phyloP scores from a whole-genome alignment of 2,113 vertebrate species.

The Scomber scombrus region DNA sequence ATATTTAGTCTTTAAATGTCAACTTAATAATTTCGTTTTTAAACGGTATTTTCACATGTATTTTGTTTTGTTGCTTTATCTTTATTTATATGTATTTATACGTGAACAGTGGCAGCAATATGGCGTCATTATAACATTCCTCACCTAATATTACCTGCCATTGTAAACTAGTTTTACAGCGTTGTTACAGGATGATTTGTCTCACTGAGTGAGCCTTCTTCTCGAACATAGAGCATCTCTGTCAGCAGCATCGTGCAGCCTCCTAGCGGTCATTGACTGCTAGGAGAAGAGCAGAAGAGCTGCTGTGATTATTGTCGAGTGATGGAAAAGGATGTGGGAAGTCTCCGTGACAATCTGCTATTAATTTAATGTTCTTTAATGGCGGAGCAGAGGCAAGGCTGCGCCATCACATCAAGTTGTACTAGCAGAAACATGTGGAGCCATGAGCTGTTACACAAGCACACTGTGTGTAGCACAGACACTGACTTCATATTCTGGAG shows the following conservation, averaged over 20 bases:
- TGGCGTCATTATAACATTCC: too few species aligned
- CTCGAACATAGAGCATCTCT: slow-evolving; percentile 28
- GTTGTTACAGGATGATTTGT: too few species aligned
- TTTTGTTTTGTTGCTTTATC: too few species aligned
- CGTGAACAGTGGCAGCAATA: too few species aligned
- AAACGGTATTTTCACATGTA: too few species aligned
- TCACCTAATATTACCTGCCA: too few species aligned
- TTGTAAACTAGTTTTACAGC: too few species aligned
- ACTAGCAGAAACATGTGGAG: slow-evolving; percentile 12
- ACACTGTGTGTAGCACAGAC: not conserved
- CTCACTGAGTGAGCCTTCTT: slow-evolving; percentile 29
- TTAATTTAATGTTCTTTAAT: slow-evolving; percentile 27
- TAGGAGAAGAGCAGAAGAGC: not conserved
- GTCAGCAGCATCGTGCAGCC: slow-evolving; percentile 9
- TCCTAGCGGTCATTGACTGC: not conserved
- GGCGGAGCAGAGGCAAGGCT: not conserved
- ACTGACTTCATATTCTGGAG: not conserved
- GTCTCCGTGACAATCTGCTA: slow-evolving; percentile 42
- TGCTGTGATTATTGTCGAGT: not conserved
- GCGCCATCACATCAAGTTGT: not conserved
- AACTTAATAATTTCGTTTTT: too few species aligned
- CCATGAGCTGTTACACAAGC: not conserved
- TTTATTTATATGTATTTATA: too few species aligned
- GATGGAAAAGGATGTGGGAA: slow-evolving; percentile 23
- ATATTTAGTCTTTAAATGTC: too few species aligned